phyloP scores from a whole-genome alignment of 2,113 vertebrate genomes.

The Pyrgilauda ruficollis region DNA sequence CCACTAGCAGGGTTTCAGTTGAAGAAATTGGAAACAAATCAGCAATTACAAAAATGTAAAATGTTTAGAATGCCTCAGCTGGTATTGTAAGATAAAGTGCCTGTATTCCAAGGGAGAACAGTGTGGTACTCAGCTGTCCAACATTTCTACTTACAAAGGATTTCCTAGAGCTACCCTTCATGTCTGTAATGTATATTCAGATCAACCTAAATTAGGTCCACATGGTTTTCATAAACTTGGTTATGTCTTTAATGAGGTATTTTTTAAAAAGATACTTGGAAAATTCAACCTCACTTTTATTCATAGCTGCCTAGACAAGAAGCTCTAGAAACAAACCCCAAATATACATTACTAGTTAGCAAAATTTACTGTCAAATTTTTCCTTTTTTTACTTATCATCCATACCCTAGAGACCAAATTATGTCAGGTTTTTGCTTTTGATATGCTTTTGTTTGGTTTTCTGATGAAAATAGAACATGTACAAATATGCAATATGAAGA shows the following conservation, averaged over 20 bases:
- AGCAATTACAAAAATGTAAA: neutral
- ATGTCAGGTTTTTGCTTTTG: neutral
- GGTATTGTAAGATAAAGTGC: neutral
- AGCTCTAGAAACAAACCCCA: neutral
- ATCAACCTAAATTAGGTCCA: neutral
- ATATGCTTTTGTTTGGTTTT: neutral
- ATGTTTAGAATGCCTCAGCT: neutral
- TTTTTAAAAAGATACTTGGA: neutral
- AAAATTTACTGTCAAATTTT: neutral
- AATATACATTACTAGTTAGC: neutral
- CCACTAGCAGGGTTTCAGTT: neutral
- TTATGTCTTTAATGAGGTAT: neutral
- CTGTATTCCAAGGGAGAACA: neutral
- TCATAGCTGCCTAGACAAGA: neutral
- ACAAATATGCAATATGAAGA: neutral
- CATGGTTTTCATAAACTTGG: neutral
- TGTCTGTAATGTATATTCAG: neutral
- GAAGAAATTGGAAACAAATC: neutral
- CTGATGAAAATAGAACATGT: neutral
- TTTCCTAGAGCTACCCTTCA: neutral
- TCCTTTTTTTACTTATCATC: neutral
- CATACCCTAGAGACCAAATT: neutral
- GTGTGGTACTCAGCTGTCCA: neutral
- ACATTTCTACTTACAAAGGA: neutral
- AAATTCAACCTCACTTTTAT: neutral